phyloP scores from a whole-genome alignment of 1,140 invertebrate genomes.

The Theocolax elegans region DNA sequence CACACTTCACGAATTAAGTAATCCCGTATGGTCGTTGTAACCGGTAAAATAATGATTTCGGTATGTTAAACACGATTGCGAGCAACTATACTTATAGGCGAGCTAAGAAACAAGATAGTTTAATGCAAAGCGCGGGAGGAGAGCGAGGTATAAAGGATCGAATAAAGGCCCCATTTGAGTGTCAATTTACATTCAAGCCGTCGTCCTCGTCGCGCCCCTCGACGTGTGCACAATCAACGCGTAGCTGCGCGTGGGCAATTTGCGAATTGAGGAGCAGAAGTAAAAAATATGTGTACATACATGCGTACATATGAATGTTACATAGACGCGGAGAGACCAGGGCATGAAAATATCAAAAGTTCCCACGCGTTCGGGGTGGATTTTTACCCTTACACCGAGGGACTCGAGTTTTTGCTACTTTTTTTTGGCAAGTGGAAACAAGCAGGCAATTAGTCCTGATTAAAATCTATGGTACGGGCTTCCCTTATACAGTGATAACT shows the following conservation, averaged over 20 bases:
- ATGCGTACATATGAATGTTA: too few species aligned
- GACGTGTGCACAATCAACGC: neutral
- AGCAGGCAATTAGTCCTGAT: neutral
- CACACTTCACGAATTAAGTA: too few species aligned
- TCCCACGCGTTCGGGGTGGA: too few species aligned
- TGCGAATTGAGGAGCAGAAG: neutral
- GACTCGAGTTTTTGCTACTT: too few species aligned
- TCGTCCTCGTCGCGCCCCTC: neutral
- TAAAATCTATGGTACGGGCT: neutral
- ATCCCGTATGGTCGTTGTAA: too few species aligned
- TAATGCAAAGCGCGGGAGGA: conserved; percentile 5
- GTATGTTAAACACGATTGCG: too few species aligned
- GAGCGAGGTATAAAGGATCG: neutral
- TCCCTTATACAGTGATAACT: conserved; percentile 4
- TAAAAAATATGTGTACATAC: too few species aligned
- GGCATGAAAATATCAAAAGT: neutral
- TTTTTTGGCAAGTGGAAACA: too few species aligned
- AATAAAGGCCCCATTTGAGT: conserved; percentile 12
- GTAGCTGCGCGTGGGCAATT: neutral
- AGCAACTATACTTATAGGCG: too few species aligned
- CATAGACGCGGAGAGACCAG: too few species aligned
- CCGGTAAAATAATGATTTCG: too few species aligned
- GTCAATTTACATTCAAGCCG: conserved; percentile 35
- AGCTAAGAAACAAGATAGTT: conserved; percentile 18
- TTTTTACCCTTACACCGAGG: too few species aligned